Percentiles rank a stretch among this genome's conserved stretches.
phyloP scores from a whole-genome alignment of 1,140 invertebrate genomes.

The Macrobrachium nipponense region DNA sequence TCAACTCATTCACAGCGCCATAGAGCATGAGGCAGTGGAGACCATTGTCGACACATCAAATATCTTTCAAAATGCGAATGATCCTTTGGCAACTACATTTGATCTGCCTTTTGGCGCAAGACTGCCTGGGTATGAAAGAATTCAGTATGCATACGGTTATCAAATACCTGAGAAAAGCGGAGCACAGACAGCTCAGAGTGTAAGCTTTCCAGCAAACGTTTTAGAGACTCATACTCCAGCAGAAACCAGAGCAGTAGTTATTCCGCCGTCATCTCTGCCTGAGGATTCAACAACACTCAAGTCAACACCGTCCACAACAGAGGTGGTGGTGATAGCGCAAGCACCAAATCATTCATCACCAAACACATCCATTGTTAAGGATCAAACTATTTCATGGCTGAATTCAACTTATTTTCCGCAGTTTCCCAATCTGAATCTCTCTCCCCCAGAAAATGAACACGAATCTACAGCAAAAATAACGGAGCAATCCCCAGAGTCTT shows the following conservation, averaged over 20 bases:
- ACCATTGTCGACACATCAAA: not conserved
- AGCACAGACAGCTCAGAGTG: not conserved
- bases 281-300: not conserved
- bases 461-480: not conserved
- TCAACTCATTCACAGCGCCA: not conserved
- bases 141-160: conserved; percentile 8
- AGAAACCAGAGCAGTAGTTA: too few relatives aligned
- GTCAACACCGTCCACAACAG: not conserved
- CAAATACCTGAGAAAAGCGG: not conserved
- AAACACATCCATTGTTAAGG: too few relatives aligned
- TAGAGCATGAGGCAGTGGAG: not conserved
- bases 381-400: not conserved
- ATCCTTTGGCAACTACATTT: not conserved
- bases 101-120: conserved; percentile 1
- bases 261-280: too few relatives aligned
- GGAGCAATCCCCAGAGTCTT: not conserved
- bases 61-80: not conserved
- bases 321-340: not conserved
- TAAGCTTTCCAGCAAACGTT: too few relatives aligned
- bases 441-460: not conserved
- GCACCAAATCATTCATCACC: too few relatives aligned
- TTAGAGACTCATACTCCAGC: not conserved
- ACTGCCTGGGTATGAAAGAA: conserved; percentile 1
- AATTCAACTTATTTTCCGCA: not conserved
- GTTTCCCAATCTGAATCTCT: not conserved